These are phyloP conservation scores for Aporrectodea caliginosa DNA, from an alignment of 1,140 invertebrate species.

Conservation along the genomic window DNA sequence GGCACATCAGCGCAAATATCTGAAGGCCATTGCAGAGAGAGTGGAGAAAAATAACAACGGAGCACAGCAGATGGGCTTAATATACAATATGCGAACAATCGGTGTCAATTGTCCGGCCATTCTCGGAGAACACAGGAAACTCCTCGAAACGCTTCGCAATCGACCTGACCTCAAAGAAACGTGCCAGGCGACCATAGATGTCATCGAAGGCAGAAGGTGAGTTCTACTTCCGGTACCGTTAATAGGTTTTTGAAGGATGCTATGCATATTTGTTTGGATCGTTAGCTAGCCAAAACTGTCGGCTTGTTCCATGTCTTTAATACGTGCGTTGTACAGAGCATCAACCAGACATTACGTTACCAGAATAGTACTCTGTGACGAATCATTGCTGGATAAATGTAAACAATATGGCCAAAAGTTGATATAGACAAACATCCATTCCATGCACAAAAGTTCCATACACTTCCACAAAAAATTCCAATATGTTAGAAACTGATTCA, in stretches of 20 bases:
- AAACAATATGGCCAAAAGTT: too few species aligned
- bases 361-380: too few species aligned
- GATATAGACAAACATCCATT: too few species aligned
- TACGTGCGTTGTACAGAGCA: neutral
- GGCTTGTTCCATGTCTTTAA: neutral
- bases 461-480: too few species aligned
- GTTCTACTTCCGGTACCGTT: neutral
- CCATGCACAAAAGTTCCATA: too few species aligned
- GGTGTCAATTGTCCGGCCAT: constrained; percentile 25
- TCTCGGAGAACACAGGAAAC: constrained; percentile 25
- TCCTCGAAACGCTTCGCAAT: constrained; percentile 20
- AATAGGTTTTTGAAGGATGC: neutral
- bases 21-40: neutral
- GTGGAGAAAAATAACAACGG: neutral
- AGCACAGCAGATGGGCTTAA: neutral
- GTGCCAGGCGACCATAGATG: constrained; percentile 28
- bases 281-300: neutral
- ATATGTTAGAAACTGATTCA: too few species aligned
- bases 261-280: neutral
- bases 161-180: constrained; percentile 22
- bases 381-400: too few species aligned
- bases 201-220: constrained; percentile 40
- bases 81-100: constrained; percentile 28
- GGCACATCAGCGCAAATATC: neutral
- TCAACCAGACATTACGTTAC: too few species aligned